A percentile compares a stretch with the other conserved stretches of the same genome.
These are phyloP conservation scores for Tychaedon coryphoeus DNA, from an alignment of 2,113 vertebrate species.

Conservation along the genomic window DNA sequence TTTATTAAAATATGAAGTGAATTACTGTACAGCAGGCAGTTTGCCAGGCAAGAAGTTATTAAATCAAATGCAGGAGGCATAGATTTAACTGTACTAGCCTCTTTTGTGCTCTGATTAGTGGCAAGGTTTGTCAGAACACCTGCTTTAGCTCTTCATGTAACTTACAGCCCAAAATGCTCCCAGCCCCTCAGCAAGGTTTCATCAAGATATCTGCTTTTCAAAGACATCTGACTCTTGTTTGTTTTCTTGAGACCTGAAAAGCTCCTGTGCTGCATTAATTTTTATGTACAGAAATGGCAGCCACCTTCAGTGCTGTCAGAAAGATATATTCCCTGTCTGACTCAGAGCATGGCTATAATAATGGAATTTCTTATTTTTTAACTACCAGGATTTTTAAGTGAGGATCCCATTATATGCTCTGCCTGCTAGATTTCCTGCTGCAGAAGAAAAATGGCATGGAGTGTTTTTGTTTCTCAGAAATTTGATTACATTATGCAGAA, in stretches of 20 bases:
- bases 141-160: neutral
- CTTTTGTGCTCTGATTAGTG: slow-evolving; percentile 2
- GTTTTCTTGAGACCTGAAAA: neutral
- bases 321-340: neutral
- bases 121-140: neutral
- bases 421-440: neutral
- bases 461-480: neutral
- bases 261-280: neutral
- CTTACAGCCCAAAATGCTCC: neutral
- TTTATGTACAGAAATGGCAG: neutral
- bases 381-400: neutral
- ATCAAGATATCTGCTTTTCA: neutral
- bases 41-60: slow-evolving; percentile 21
- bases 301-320: neutral
- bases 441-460: neutral
- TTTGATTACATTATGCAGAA: neutral
- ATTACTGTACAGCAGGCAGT: neutral
- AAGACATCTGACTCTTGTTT: neutral
- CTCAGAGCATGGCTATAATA: neutral
- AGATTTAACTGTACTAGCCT: neutral
- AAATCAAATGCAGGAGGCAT: neutral
- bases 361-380: neutral
- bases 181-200: neutral
- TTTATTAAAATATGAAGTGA: slow-evolving; percentile 2
- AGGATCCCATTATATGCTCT: neutral